Base-by-base conservation (phyloP, 2,888 invertebrate genomes). In the Scrobipalpa costella region DNA sequence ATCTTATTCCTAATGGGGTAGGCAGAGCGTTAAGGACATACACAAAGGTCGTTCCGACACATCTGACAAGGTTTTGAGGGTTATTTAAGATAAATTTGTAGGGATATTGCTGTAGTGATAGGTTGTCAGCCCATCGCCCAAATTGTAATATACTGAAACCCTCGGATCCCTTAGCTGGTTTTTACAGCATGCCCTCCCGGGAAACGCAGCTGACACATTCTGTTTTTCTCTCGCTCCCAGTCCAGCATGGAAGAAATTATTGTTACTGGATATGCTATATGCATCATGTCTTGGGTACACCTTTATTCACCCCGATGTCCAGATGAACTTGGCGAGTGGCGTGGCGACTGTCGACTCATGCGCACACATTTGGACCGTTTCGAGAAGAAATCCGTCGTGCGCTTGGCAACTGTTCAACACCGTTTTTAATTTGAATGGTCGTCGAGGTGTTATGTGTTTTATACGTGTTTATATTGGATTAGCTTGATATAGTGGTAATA, bases 401-500 rank as follows among this genome's bases (percentile, higher is more conserved):
- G 81, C 79, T 88, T 88, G 88, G 88, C 88, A 76, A 77, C 64
- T 75, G 73, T 83, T 86, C 86, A 87, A 87, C 76, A 76, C 72
- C 71, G 75, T 80, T 81, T 83, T 83, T 80, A 80, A 80, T 82
- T 71, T 55, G 55, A 78, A 78, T 77, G 72, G 75, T 79, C 75
- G 78, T 74, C 75, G 76, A 71, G 75, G 77, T 64, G 63, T 40
- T 64, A 62, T 65, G 61, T 59, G 61, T 64, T 68, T 68, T 66
- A 52, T 52, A 7, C 34, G 7, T 55, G 33, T 55, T 55, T 34
- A 13, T 55, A 15, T 55, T 17, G 13, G 1, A 49, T 49, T 40
- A n/a, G n/a, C 13, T 40, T 40, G n/a, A n/a, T n/a, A n/a, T n/a
- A n/a, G n/a, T n/a, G n/a, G n/a, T n/a, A n/a, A n/a, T n/a, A n/a